phyloP scores from a whole-genome alignment of 2,888 invertebrate genomes.

The Oxycera nigricornis region DNA sequence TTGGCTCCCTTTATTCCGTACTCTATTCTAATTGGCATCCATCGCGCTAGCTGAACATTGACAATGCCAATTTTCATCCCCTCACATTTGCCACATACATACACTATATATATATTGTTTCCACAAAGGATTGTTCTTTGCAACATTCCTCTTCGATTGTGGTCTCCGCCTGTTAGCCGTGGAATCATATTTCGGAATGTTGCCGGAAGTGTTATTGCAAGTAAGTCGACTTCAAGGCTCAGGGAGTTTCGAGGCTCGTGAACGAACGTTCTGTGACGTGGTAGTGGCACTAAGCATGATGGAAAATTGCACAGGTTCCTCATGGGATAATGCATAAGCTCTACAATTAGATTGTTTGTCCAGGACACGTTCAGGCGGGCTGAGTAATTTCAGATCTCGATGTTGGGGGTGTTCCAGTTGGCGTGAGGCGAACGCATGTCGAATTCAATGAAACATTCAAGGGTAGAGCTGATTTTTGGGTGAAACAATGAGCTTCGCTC shows the following conservation, averaged over 20 bases:
- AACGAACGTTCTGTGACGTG: not conserved
- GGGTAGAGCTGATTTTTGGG: not conserved
- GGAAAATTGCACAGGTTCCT: conserved; percentile 42
- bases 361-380: conserved; percentile 6
- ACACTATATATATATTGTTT: not conserved
- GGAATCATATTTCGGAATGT: conserved; percentile 24
- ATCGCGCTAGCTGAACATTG: conserved; percentile 14
- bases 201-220: conserved; percentile 34
- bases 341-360: conserved; percentile 41
- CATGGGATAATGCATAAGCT: conserved; percentile 43
- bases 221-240: not conserved
- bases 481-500: too few species aligned
- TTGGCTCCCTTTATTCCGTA: not conserved
- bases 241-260: not conserved
- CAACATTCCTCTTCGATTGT: not conserved
- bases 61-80: conserved; percentile 33
- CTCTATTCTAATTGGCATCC: conserved; percentile 37
- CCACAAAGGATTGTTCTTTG: not conserved
- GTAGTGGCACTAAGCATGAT: conserved; percentile 34
- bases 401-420: not conserved
- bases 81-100: not conserved
- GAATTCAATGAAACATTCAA: not conserved
- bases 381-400: conserved; percentile 16
- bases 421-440: too few species aligned
- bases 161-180: not conserved